Base-by-base conservation (phyloP, 2,797 vertebrate species). In the Clamator glandarius region DNA sequence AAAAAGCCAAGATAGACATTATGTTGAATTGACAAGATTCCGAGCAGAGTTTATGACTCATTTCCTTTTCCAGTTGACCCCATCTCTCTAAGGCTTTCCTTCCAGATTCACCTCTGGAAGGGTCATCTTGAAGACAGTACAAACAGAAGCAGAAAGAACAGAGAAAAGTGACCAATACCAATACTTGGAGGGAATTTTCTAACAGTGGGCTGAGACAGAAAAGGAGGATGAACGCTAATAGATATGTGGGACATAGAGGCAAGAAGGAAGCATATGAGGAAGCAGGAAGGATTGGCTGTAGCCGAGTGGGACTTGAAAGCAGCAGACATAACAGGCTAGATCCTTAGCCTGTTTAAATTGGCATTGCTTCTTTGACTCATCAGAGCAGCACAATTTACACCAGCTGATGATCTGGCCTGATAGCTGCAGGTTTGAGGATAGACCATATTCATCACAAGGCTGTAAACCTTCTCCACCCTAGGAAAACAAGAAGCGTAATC, bases 401-500 rank as follows among this genome's bases (percentile, higher is more conserved):
- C 94, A 92, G 90, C 96, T 57, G 86, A 84, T 35, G 69, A 29
- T 59, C 86, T 57, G 79, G 79, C 79, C 62, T 29, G 12, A 31
- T 15, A 39, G 90, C 74, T 87, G 67, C 46, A 11, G 55, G 76
- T 41, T 41, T 73, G 63, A 29, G 89, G 35, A 87, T 44, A 55
- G 84, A 70, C 52, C 51, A 31, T 9, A 58, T 76, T 84, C 69
- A 59, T 67, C 76, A 11, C 80, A 41, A 19, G 28, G 73, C 82
- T 52, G 29, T 33, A 63, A 72, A 39, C 58, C 59, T 72, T 92
- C 92, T 63, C 93, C 88, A 63, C 93, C 96, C 94, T 76, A 89
- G 92, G 72, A 87, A 96, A 97, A 91, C 92, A 93, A 55, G 91
- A 50, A 85, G 92, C 6, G 21, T 48, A 59, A 85, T 95, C 86